Conservation (phyloP, 2,113 vertebrate genomes). For the Crotalus viridis region DNA sequence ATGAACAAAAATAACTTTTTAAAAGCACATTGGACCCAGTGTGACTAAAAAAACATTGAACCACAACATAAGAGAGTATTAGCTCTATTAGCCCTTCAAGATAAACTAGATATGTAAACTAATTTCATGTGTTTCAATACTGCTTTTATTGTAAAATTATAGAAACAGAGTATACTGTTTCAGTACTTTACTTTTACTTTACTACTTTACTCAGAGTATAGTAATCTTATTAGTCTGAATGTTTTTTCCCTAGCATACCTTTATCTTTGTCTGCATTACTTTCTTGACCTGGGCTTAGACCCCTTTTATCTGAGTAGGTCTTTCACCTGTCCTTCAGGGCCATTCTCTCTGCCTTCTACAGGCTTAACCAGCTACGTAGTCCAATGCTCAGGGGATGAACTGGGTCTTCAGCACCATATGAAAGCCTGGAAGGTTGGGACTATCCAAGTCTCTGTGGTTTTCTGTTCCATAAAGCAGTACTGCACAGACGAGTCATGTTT, state of each 20-base stretch:
- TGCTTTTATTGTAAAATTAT: background rate
- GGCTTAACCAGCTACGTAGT: background rate
- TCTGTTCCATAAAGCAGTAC: background rate
- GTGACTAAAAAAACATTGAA: background rate
- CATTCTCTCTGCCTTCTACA: background rate
- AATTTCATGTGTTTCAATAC: background rate
- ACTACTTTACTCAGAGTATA: background rate
- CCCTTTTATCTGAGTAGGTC: background rate
- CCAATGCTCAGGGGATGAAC: background rate
- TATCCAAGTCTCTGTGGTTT: background rate
- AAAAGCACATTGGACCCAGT: background rate
- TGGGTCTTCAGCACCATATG: background rate
- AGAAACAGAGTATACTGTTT: background rate
- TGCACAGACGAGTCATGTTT: background rate
- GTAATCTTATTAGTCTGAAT: background rate
- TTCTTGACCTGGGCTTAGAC: background rate
- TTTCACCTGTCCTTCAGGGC: background rate
- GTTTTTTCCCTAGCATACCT: background rate
- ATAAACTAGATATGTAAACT: background rate
- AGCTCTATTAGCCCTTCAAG: background rate
- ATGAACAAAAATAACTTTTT: background rate
- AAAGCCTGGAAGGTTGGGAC: background rate
- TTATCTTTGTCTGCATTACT: background rate
- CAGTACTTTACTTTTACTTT: background rate
- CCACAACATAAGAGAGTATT: background rate